These are phyloP conservation scores for Pyrochroa serraticornis DNA, from an alignment of 2,888 invertebrate genomes.

Conservation along the genomic window DNA sequence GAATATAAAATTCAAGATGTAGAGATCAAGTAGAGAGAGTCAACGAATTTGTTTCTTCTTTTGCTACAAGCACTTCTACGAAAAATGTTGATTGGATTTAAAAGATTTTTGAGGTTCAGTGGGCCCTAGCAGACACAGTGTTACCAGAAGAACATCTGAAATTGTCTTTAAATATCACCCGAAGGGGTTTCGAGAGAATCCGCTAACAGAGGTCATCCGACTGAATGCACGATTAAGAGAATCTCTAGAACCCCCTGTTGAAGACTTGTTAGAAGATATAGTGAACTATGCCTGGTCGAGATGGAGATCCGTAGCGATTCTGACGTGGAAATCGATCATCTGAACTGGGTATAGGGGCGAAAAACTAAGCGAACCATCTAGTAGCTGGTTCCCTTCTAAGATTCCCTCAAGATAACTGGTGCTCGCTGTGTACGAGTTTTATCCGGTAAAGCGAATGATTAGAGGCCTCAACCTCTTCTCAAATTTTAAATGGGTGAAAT, in stretches of 20 bases:
- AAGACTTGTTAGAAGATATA: conserved; percentile 77
- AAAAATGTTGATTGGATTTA: conserved; percentile 33
- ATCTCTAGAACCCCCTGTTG: too few relatives aligned
- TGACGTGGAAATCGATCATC: conserved; percentile 80
- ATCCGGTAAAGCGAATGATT: conserved; percentile 74
- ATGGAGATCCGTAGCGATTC: conserved; percentile 75
- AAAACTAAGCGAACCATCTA: conserved; percentile 78
- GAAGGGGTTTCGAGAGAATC: too few relatives aligned
- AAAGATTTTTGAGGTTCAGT: too few relatives aligned
- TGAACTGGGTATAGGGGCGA: conserved; percentile 54
- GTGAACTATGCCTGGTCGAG: conserved; percentile 75
- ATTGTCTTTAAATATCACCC: too few relatives aligned
- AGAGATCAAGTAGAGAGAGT: conserved; percentile 36
- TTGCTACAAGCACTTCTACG: too few relatives aligned
- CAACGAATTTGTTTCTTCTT: too few relatives aligned
- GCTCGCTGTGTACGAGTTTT: conserved; percentile 58
- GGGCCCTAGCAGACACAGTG: too few relatives aligned
- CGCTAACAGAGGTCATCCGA: too few relatives aligned
- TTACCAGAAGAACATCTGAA: too few relatives aligned
- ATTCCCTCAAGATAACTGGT: conserved; percentile 67
- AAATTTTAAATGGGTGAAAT: conserved; percentile 79
- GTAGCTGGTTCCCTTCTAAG: conserved; percentile 79
- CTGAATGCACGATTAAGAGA: too few relatives aligned
- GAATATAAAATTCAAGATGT: conserved; percentile 36
- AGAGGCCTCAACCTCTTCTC: conserved; percentile 77